These are phyloP conservation scores for Agrotis clavis DNA, from an alignment of 2,888 invertebrate species.

Conservation along the genomic window DNA sequence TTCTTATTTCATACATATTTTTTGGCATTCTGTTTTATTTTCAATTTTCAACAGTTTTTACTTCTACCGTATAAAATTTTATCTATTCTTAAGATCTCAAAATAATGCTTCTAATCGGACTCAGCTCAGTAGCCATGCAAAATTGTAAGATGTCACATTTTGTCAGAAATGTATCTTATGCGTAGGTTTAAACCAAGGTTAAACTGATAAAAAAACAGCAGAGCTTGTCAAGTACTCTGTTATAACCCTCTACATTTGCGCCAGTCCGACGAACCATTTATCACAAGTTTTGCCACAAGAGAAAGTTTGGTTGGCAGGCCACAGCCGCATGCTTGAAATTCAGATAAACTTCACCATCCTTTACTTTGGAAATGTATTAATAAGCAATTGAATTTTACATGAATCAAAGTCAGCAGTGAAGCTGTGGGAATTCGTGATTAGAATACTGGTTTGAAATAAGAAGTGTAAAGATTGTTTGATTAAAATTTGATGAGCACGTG, in stretches of 20 bases:
- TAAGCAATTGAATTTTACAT: slow-evolving; percentile 14
- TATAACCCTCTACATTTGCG: slow-evolving; percentile 9
- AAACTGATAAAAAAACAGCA: neutral
- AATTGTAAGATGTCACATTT: no score
- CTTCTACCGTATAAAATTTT: no score
- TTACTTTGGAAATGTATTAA: slow-evolving; percentile 11
- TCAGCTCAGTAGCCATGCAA: no score
- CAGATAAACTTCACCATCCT: slow-evolving; percentile 17
- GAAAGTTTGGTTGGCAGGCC: slow-evolving; percentile 24
- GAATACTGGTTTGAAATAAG: neutral
- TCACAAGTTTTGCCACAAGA: slow-evolving; percentile 19
- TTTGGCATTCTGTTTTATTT: no score
- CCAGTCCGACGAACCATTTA: slow-evolving; percentile 36
- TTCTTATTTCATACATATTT: no score
- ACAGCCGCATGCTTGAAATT: slow-evolving; percentile 28
- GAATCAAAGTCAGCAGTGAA: neutral
- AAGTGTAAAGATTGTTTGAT: neutral
- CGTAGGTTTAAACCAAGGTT: neutral
- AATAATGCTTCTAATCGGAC: no score
- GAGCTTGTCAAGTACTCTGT: slow-evolving; percentile 7
- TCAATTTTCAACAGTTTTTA: no score
- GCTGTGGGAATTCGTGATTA: neutral
- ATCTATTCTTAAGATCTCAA: no score
- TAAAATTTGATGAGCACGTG: no score
- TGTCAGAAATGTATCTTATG: no score